phyloP scores from a whole-genome alignment of 2,888 invertebrate species.

The Eudasyphora cyanicolor region DNA sequence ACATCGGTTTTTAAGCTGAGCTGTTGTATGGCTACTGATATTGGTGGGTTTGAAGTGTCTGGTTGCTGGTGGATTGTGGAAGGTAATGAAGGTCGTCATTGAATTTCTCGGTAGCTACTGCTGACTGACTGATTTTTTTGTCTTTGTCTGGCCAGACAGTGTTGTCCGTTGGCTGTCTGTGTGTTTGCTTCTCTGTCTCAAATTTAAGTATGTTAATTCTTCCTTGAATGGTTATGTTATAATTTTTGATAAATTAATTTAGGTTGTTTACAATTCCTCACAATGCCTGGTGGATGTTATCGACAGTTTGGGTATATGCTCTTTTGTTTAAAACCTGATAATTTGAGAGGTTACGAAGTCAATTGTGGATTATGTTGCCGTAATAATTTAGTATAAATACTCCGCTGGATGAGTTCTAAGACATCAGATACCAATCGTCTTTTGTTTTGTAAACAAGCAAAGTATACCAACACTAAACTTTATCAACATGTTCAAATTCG shows the following conservation, averaged over 20 bases:
- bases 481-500: slow-evolving; percentile 61
- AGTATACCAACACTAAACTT: neutral
- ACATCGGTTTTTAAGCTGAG: neutral
- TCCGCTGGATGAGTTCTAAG: neutral
- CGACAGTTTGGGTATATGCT: neutral
- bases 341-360: neutral
- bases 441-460: neutral
- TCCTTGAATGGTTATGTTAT: slow-evolving; percentile 4
- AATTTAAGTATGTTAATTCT: neutral
- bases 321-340: neutral
- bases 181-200: neutral
- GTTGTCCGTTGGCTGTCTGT: neutral
- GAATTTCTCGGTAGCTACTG: slow-evolving; percentile 32
- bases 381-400: neutral
- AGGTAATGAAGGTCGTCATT: slow-evolving; percentile 34
- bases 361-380: neutral
- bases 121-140: neutral
- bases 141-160: too few species aligned
- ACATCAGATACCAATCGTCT: slow-evolving; percentile 50
- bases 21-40: neutral
- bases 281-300: neutral
- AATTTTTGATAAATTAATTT: slow-evolving; percentile 13
- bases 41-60: neutral
- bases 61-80: neutral
- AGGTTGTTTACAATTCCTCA: neutral